Conservation (phyloP, 2,113 vertebrate species). For the Tachuris rubrigastra region DNA sequence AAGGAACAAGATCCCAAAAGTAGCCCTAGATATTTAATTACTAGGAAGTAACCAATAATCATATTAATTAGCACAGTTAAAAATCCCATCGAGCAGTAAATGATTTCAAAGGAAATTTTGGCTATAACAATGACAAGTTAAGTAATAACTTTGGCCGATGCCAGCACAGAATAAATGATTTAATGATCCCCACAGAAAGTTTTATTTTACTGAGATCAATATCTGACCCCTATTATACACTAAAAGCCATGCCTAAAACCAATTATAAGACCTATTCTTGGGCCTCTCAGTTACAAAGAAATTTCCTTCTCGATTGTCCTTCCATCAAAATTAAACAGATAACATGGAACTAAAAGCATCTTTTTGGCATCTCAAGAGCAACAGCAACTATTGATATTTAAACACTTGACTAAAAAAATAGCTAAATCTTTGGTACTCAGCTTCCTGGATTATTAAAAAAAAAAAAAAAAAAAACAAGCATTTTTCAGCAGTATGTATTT, state of each 20-base stretch:
- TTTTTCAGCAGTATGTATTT: background rate
- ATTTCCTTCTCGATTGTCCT: background rate
- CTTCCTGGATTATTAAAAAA: background rate
- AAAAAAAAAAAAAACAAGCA: background rate
- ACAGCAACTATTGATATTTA: background rate
- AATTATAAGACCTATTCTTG: conserved; percentile 61
- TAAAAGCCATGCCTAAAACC: conserved; percentile 62
- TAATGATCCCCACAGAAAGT: conserved; percentile 58
- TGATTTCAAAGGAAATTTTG: conserved; percentile 64
- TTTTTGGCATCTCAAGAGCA: conserved; percentile 1
- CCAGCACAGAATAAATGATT: conserved; percentile 61
- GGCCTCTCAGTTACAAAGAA: conserved; percentile 34
- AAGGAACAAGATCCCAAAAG: conserved; percentile 37
- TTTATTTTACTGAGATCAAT: conserved; percentile 67
- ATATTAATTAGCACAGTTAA: conserved; percentile 66
- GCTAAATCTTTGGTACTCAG: background rate
- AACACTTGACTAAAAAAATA: background rate
- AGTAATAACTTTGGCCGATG: conserved; percentile 45
- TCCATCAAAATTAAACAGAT: conserved; percentile 35
- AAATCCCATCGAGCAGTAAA: conserved; percentile 55
- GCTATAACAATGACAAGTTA: conserved; percentile 63
- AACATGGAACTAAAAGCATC: background rate
- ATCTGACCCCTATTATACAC: conserved; percentile 58
- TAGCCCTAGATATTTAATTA: conserved; percentile 57
- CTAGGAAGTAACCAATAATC: conserved; percentile 67